Evolutionary conservation across 1,140 invertebrate species (phyloP).

Genomic region (Geopemphigus sp.): DNA sequence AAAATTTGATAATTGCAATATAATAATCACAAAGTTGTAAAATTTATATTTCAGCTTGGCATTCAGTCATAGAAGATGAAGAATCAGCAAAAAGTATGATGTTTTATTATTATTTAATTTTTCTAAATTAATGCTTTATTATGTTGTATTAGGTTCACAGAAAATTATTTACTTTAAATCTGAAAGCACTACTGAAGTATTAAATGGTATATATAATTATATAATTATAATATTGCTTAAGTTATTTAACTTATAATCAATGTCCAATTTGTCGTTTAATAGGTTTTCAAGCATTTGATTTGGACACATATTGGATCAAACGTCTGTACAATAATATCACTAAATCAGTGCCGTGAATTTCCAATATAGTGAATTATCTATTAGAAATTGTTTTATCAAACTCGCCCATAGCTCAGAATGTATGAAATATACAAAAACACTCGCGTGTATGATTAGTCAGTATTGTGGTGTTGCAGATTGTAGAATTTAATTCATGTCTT

Average conservation of each 20-base stretch:
- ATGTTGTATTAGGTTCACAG: conserved; percentile 27
- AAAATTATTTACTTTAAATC: conserved; percentile 45
- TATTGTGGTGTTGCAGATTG: conserved; percentile 28
- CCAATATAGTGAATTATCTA: conserved; percentile 8
- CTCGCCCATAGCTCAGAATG: conserved; percentile 40
- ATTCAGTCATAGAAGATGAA: conserved; percentile 40
- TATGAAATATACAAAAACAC: conserved; percentile 28
- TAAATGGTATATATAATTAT: conserved; percentile 15
- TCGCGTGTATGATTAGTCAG: conserved; percentile 18
- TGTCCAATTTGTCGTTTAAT: neutral
- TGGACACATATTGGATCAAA: conserved; percentile 47
- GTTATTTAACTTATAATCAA: neutral
- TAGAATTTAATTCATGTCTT: conserved; percentile 35
- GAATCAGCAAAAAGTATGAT: conserved; percentile 38
- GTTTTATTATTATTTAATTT: neutral
- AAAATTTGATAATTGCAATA: too few relatives aligned
- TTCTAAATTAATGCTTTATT: conserved; percentile 5
- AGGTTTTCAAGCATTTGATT: conserved; percentile 47
- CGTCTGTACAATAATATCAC: conserved; percentile 42
- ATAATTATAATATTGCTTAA: neutral
- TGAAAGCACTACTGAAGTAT: conserved; percentile 27
- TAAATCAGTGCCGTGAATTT: conserved; percentile 32
- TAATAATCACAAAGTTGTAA: neutral
- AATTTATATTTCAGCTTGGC: conserved; percentile 33
- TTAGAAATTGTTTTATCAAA: conserved; percentile 37